Conservation (phyloP, 2,113 vertebrate species). For the Thalassoma bifasciatum region DNA sequence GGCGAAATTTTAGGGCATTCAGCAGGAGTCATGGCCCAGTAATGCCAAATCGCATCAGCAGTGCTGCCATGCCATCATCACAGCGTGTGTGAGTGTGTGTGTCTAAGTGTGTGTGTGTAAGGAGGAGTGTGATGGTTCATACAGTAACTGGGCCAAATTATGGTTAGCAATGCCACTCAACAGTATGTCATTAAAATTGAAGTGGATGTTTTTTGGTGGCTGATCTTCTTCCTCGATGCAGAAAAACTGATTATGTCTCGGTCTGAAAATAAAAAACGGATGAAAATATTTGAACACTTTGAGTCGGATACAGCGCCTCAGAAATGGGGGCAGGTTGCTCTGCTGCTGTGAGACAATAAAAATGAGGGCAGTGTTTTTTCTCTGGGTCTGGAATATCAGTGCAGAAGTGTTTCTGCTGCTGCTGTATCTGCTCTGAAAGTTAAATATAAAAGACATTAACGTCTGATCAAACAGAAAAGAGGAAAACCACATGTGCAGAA, state of each 20-base stretch:
- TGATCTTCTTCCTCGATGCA: background rate
- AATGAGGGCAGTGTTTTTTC: conserved; percentile 61
- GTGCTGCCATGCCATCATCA: conserved; percentile 33
- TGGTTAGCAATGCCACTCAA: conserved; percentile 7
- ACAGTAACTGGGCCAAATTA: conserved; percentile 33
- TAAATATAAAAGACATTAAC: conserved; percentile 10
- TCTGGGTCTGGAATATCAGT: conserved; percentile 30
- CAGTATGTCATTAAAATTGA: conserved; percentile 4
- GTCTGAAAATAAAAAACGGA: conserved; percentile 22
- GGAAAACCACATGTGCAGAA: background rate
- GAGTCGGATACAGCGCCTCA: conserved; percentile 21
- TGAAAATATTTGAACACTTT: conserved; percentile 62
- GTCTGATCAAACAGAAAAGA: conserved; percentile 9
- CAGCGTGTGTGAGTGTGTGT: conserved; percentile 11
- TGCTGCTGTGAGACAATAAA: conserved; percentile 53
- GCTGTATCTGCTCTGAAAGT: conserved; percentile 8
- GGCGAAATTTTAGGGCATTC: conserved; percentile 67
- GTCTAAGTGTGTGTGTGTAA: conserved; percentile 25
- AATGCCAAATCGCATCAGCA: conserved; percentile 74
- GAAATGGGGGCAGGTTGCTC: conserved; percentile 63
- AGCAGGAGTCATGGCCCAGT: conserved; percentile 72
- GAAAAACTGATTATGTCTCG: background rate
- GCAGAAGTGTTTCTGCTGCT: conserved; percentile 35
- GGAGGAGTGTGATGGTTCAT: conserved; percentile 5
- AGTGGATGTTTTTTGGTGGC: background rate